Evolutionary conservation across 2,888 invertebrate genomes (phyloP), one percentile per base, ranked within the genome.

Genomic region (Sminthurinus aureus): DNA sequence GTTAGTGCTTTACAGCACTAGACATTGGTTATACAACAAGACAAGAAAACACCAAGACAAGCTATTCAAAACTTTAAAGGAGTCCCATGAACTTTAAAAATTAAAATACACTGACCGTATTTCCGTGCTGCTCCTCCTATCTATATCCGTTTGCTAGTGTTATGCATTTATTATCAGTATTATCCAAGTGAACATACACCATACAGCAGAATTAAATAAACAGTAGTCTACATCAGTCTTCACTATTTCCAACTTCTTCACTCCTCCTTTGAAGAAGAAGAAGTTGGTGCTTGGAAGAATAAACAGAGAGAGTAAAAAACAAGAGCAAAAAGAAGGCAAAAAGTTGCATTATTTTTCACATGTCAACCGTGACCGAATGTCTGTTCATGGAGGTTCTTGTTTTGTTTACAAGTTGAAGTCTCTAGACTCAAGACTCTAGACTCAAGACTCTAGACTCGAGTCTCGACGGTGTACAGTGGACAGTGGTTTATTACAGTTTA

Each of bases 81-180:
- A 71, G 71, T 71, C 71, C 24, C 71, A 26, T 71, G 71, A 71
- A 71, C 71, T 71, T 71, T 71, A 71, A 71, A 71, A 71, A 71
- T 24, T 22, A 71, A 71, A 20, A 71, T 24, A 71, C 71, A 71
- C 24, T 71, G 71, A 71, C 71, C 71, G 71, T 71, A 71, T 71
- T 71, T 71, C 71, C 71, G 71, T 71, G 22, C 71, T 22, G 18
- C n/a, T 11, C 38, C 9, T 58, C 58, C 18, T 58, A 15, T 58
- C 58, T 58, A 58, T 18, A 58, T 38, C 38, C 38, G 1, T 38
- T 38, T 38, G 38, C 38, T 38, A 4, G 38, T 38, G 38, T 38
- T 38, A 58, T 58, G 18, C 58, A 58, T 3, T 38, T 38, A 58
- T 58, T n/a, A n/a, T 0, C 58, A 58, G 58, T 38, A 38, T 38